These are phyloP conservation scores for Eilema caniola DNA, from an alignment of 2,888 invertebrate genomes.

Conservation along the genomic window DNA sequence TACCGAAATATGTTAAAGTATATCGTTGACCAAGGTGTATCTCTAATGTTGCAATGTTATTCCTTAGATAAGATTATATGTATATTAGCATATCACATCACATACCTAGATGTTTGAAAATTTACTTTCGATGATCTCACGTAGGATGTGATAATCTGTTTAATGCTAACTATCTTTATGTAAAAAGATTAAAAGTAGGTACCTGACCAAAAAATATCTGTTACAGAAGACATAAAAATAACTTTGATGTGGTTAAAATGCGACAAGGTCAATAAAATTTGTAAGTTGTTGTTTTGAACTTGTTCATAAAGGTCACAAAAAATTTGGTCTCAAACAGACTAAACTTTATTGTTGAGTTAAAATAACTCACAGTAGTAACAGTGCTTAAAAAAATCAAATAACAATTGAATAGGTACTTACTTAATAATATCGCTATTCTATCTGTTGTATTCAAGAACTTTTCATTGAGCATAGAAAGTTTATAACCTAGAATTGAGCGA, in stretches of 20 bases:
- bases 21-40: neutral
- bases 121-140: neutral
- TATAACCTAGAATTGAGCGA: neutral
- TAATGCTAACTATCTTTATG: neutral
- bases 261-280: conserved; percentile 62
- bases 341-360: conserved; percentile 51
- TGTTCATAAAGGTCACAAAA: conserved; percentile 24
- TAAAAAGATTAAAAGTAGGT: neutral
- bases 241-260: conserved; percentile 42
- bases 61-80: neutral
- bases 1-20: neutral
- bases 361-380: conserved; percentile 24
- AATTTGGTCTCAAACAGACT: neutral
- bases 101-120: neutral
- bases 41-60: neutral
- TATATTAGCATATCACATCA: neutral
- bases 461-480: conserved; percentile 9
- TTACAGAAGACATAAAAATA: too few relatives aligned
- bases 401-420: conserved; percentile 37
- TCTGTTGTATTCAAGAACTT: conserved; percentile 45
- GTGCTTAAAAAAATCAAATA: conserved; percentile 36
- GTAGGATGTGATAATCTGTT: neutral
- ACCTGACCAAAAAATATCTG: neutral
- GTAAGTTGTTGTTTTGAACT: conserved; percentile 51
- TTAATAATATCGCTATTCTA: conserved; percentile 30